A percentile compares a stretch with the other conserved stretches of the same genome.
Conservation (phyloP, 2,888 invertebrate species). For the Pinctada fucata region DNA sequence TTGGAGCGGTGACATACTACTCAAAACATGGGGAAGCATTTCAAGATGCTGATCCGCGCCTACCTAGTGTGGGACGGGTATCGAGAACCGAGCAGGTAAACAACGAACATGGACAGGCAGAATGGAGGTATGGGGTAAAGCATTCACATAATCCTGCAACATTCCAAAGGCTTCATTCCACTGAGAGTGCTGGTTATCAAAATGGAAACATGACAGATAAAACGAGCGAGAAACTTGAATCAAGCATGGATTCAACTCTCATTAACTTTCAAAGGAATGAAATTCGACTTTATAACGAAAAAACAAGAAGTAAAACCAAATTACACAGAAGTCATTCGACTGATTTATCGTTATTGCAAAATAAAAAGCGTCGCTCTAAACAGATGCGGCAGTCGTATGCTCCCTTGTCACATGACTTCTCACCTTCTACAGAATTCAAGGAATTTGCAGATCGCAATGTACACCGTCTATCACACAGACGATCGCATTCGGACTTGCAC, state of each 20-base stretch:
- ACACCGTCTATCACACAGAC: background rate
- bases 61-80: background rate
- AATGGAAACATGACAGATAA: background rate
- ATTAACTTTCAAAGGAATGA: background rate
- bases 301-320: background rate
- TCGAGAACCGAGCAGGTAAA: background rate
- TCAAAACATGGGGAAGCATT: background rate
- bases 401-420: background rate
- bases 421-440: background rate
- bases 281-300: background rate
- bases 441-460: background rate
- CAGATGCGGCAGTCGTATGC: background rate
- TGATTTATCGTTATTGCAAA: slow-evolving; percentile 1
- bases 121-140: background rate
- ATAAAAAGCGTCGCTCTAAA: background rate
- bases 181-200: too few relatives aligned
- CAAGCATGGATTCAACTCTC: background rate
- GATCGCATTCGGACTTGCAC: slow-evolving; percentile 3
- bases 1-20: background rate
- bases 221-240: background rate
- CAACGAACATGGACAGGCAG: background rate
- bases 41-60: background rate
- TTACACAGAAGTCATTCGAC: slow-evolving; percentile 2
- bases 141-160: background rate
- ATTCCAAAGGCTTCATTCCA: background rate